Evolutionary conservation across 1,140 invertebrate genomes (phyloP).

Genomic region (Phortica variegata): DNA sequence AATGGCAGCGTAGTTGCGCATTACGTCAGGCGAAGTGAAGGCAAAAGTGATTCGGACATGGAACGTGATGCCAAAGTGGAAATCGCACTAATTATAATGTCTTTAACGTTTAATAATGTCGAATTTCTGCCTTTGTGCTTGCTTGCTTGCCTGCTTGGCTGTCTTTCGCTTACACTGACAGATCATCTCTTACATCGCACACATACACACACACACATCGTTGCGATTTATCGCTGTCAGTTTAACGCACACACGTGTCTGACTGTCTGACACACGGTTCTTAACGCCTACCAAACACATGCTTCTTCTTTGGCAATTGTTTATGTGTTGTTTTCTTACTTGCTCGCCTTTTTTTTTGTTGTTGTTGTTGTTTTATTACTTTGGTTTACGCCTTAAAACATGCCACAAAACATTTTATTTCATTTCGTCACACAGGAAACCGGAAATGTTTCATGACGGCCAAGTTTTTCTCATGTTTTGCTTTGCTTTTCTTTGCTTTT

Average conservation of each 20-base stretch:
- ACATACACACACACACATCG: not conserved
- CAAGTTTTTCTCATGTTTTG: not conserved
- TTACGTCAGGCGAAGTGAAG: constrained; percentile 4
- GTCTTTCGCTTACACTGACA: no score
- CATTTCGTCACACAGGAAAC: no score
- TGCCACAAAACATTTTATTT: no score
- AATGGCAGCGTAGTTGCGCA: constrained; percentile 11
- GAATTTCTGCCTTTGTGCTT: not conserved
- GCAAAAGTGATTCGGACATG: constrained; percentile 23
- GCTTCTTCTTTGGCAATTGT: not conserved
- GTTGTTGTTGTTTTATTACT: not conserved
- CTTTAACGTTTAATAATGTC: constrained; percentile 24
- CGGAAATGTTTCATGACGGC: no score
- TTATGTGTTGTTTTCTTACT: not conserved
- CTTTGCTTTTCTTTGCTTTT: not conserved
- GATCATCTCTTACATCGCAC: no score
- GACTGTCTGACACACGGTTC: constrained; percentile 8
- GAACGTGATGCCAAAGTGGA: not conserved
- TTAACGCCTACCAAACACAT: not conserved
- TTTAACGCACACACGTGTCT: not conserved
- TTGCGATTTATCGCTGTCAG: constrained; percentile 5
- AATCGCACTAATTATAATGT: constrained; percentile 21
- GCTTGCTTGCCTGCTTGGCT: no score
- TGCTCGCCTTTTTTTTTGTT: not conserved
- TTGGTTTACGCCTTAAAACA: not conserved